Base-by-base conservation (phyloP, 2,797 vertebrate genomes). In the Natrix natrix region DNA sequence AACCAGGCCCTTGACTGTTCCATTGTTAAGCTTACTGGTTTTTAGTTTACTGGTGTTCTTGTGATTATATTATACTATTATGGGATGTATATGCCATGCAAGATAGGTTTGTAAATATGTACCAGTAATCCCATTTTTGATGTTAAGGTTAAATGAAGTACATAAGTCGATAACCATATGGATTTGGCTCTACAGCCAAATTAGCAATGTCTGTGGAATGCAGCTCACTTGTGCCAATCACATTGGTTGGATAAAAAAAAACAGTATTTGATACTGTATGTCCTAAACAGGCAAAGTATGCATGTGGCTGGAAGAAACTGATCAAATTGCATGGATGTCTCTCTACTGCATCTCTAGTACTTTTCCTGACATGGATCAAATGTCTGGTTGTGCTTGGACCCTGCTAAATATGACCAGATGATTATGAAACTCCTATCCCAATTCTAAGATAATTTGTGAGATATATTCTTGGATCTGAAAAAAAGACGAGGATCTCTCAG, bases 401-500 rank as follows among this genome's bases (percentile, higher is more conserved):
- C 12, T 61, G 20, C 86, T 92, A 0, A 20, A 37, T 22, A 69
- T 87, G 92, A 60, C 63, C 48, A 66, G 22, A 91, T 88, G 52
- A 92, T 93, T 88, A 63, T 60, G 54, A 93, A 24, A 10, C 52
- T 92, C 4, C 28, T 94, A 5, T 91, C 93, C 54, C 43, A 92
- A 3, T 26, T 57, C 55, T 90, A 48, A 0, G 0, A 8, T 28
- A 91, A 32, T 54, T 55, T 92, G 56, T 86, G 5, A 69, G 63
- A 93, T 83, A 8, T 17, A 57, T 87, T 57, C 86, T 92, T 43
- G 5, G 55, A 89, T 92, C 83, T 86, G 74, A 74, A 86, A 61
- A 94, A 88, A 69, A 93, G 92, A 22, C 26, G 74, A 26, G 63
- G 48, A 88, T 94, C n/a, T 87, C 91, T 93, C 90, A 88, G 26